phyloP scores from a whole-genome alignment of 2,113 vertebrate genomes.

The Limanda limanda region DNA sequence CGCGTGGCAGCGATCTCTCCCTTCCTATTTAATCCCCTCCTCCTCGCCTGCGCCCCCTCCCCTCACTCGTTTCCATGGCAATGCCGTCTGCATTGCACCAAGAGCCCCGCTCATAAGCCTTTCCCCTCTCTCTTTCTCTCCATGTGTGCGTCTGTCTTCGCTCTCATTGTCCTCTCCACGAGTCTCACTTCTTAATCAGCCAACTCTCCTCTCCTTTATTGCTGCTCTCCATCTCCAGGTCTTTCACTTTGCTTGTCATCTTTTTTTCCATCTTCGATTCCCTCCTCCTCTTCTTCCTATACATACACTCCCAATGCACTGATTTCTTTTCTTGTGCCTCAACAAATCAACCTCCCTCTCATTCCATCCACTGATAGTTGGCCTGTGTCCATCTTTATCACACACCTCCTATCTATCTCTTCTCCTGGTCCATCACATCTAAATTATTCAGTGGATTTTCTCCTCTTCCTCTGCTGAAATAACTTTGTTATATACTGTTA shows the following conservation, averaged over 20 bases:
- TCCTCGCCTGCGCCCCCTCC: constrained; percentile 67
- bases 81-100: constrained; percentile 89
- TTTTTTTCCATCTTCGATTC: background rate
- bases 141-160: constrained; percentile 30
- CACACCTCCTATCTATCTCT: constrained; percentile 8
- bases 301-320: background rate
- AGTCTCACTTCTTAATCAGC: constrained; percentile 29
- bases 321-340: background rate
- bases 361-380: background rate
- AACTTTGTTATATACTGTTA: constrained; percentile 30
- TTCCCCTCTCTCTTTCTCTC: constrained; percentile 53
- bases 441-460: constrained; percentile 41
- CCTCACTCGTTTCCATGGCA: constrained; percentile 87
- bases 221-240: constrained; percentile 15
- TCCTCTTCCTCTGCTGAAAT: constrained; percentile 30
- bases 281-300: background rate
- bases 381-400: constrained; percentile 21
- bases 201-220: background rate
- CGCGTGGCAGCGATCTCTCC: constrained; percentile 72
- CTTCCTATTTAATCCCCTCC: constrained; percentile 81
- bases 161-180: constrained; percentile 44
- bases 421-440: constrained; percentile 17
- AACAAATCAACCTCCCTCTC: background rate
- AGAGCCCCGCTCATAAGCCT: constrained; percentile 79
- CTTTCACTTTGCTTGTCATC: constrained; percentile 1